phyloP scores from a whole-genome alignment of 2,888 invertebrate species.

The Chymomyza procnemis region DNA sequence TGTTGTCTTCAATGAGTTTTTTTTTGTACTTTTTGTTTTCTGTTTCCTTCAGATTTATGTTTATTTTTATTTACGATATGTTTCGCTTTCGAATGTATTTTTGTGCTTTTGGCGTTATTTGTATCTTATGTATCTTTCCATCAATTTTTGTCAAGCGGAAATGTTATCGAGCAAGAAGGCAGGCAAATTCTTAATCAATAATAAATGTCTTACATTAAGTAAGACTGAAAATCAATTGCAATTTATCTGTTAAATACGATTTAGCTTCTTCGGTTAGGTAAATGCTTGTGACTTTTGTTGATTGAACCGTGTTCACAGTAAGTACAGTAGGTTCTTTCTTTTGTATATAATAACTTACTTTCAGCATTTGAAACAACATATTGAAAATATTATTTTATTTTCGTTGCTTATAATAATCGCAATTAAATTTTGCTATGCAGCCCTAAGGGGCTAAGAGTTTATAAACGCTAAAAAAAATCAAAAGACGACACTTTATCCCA shows the following conservation, averaged over 20 bases:
- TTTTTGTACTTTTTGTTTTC: conserved; percentile 17
- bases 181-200: conserved; percentile 58
- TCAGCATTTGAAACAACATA: too few species aligned
- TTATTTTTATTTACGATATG: conserved; percentile 69
- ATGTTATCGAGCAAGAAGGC: conserved; percentile 48
- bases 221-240: conserved; percentile 47
- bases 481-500: too few species aligned
- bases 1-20: conserved; percentile 68
- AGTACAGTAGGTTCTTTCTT: too few species aligned
- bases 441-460: too few species aligned
- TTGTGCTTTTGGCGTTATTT: neutral
- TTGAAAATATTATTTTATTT: too few species aligned
- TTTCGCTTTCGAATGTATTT: conserved; percentile 36
- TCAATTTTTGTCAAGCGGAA: conserved; percentile 33
- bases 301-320: too few species aligned
- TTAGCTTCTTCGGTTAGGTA: neutral
- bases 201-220: conserved; percentile 57
- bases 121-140: conserved; percentile 50
- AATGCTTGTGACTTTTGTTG: neutral
- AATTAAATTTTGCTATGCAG: too few species aligned
- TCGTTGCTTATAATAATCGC: too few species aligned
- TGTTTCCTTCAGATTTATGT: conserved; percentile 59
- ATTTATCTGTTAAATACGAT: neutral
- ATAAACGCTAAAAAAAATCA: too few species aligned
- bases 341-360: too few species aligned